Percentiles rank a stretch among this genome's conserved stretches.
Conservation (phyloP, 2,113 vertebrate genomes). For the Origma solitaria region DNA sequence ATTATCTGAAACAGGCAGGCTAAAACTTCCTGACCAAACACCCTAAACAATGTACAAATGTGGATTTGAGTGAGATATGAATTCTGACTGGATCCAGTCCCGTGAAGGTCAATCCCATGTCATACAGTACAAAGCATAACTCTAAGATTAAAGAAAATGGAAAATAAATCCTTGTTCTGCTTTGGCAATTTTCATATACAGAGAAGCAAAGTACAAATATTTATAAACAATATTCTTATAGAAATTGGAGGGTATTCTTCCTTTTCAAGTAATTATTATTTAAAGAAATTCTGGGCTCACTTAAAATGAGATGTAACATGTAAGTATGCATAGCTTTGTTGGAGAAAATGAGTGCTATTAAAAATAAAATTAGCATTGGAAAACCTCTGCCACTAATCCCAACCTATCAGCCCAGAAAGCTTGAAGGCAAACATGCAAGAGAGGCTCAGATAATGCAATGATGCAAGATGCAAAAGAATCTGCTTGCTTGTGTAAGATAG, state of each 20-base stretch:
- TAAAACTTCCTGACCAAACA: background rate
- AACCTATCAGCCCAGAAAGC: background rate
- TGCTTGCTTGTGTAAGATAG: slow-evolving; percentile 4
- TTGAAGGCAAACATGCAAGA: background rate
- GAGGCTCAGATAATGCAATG: background rate
- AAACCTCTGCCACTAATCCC: background rate
- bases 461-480: slow-evolving; percentile 1
- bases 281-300: slow-evolving; percentile 31
- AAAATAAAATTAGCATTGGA: background rate
- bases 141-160: background rate
- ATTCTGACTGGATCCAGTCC: slow-evolving; percentile 4
- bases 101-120: background rate
- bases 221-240: slow-evolving; percentile 29
- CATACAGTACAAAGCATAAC: background rate
- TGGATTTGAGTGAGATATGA: background rate
- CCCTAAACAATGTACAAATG: background rate
- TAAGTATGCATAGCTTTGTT: background rate
- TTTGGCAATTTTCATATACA: background rate
- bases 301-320: slow-evolving; percentile 1
- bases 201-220: background rate
- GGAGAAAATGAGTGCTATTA: slow-evolving; percentile 23
- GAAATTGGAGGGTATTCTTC: background rate
- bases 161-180: background rate
- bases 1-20: background rate
- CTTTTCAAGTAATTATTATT: slow-evolving; percentile 34